Evolutionary conservation across 2,113 vertebrate genomes (phyloP).

Genomic region (Theristicus caerulescens): DNA sequence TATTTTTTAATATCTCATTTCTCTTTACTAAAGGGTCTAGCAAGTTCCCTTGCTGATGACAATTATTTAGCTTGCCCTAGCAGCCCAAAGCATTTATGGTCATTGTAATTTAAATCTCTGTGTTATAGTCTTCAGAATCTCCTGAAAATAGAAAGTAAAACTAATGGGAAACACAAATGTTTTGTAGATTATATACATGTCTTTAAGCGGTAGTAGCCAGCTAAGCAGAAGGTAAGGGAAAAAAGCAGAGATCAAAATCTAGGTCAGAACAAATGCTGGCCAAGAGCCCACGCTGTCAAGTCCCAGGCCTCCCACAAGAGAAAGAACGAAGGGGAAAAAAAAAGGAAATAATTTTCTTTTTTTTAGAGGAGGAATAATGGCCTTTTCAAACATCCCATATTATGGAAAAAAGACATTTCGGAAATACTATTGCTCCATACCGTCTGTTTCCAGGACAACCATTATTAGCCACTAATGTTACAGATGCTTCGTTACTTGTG

Average conservation of each 20-base stretch:
- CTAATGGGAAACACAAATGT: neutral
- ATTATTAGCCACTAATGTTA: neutral
- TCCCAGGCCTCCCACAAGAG: constrained; percentile 2
- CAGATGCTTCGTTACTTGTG: constrained; percentile 14
- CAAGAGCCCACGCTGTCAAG: neutral
- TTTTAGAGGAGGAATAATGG: neutral
- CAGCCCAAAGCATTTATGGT: neutral
- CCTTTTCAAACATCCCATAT: constrained; percentile 15
- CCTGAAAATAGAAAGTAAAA: constrained; percentile 21
- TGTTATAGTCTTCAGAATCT: neutral
- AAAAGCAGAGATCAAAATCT: constrained; percentile 66
- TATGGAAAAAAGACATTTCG: constrained; percentile 18
- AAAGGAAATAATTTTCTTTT: neutral
- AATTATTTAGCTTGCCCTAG: neutral
- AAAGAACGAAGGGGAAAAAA: neutral
- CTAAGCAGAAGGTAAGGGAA: constrained; percentile 9
- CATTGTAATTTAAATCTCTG: neutral
- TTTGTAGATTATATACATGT: constrained; percentile 8
- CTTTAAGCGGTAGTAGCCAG: constrained; percentile 28
- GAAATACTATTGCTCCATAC: constrained; percentile 30
- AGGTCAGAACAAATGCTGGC: constrained; percentile 52
- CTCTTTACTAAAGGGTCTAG: neutral
- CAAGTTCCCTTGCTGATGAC: neutral
- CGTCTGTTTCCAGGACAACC: constrained; percentile 27
- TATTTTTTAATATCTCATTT: neutral